Evolutionary conservation across 2,888 invertebrate species (phyloP), one percentile per base, ranked within the genome.

Genomic region (Erebia ligea): DNA sequence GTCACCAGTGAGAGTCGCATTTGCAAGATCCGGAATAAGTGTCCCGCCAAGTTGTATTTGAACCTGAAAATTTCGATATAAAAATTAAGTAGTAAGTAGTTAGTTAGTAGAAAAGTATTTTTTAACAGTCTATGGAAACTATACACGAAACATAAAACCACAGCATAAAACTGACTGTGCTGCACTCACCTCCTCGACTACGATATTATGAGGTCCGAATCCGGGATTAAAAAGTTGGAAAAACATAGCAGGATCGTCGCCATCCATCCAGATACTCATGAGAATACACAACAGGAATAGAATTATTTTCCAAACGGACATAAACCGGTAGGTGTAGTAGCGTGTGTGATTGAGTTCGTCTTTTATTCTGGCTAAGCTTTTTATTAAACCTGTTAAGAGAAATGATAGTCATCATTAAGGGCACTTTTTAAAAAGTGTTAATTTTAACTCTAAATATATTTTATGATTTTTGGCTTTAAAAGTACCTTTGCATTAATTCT

Each of bases 291-390:
- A 92, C 72, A 98, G 94, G 84, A 98, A 98, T 54, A 97, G 76
- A 9, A 94, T 68, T 69, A 98, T 97, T 92, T 99, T 99, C 98
- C 98, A 99, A 0, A 97, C 87, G 0, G 98, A 97, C 67, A 99
- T 95, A 82, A 98, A 97, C 80, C 98, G 95, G 88, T 98, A 98
- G 2, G 96, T 97, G 87, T 98, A 98, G 82, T 98, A 98, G 65
- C 98, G 95, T 1, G 97, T 97, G 68, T 95, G 91, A 74, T 95
- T 95, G 75, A 99, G 92, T 68, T 97, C 96, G 67, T 96, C 97
- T 84, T 97, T 97, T 63, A 98, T 94, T 83, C 96, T 95, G 11
- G 96, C 97, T 80, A 97, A 91, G 58, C 94, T 94, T 83, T 96
- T 96, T 63, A 98, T 95, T 74, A 96, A 90, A 62, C 95, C 95